phyloP scores from a whole-genome alignment of 2,113 vertebrate genomes.

The Paramisgurnus dabryanus region DNA sequence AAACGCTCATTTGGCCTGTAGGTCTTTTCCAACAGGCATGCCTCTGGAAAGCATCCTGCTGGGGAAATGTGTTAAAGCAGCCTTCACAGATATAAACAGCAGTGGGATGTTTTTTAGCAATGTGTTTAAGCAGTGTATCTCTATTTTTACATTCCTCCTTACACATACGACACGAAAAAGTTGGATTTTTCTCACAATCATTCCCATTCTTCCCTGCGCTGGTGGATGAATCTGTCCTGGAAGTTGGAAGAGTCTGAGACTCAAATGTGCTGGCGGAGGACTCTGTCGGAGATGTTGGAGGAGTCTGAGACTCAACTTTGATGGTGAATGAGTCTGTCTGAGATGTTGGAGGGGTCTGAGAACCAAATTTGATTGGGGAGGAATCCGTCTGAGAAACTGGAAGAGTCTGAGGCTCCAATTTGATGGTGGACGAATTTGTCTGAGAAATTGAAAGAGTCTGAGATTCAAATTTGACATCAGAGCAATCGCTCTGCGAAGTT shows the following conservation, averaged over 20 bases:
- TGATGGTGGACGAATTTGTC: no score
- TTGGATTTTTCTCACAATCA: constrained; percentile 44
- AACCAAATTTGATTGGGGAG: no score
- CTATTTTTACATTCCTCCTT: constrained; percentile 49
- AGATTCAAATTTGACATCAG: no score
- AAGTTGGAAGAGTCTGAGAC: constrained; percentile 53
- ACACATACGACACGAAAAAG: constrained; percentile 58
- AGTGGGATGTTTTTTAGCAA: constrained; percentile 49
- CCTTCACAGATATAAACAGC: constrained; percentile 58
- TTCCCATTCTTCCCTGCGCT: constrained; percentile 56
- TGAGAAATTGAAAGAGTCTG: no score
- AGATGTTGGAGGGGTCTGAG: no score
- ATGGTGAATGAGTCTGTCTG: no score
- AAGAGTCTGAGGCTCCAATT: neutral
- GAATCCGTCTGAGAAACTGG: no score
- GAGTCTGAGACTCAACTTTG: neutral
- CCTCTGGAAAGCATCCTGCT: constrained; percentile 37
- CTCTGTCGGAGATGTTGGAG: neutral
- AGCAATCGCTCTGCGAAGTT: no score
- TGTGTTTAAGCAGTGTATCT: constrained; percentile 56
- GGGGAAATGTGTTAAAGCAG: constrained; percentile 67
- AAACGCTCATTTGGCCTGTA: neutral
- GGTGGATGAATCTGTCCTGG: constrained; percentile 54
- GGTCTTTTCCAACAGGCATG: constrained; percentile 61
- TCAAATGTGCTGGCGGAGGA: no score